Evolutionary conservation across 2,113 vertebrate species (phyloP).

Genomic region (Burhinus oedicnemus): DNA sequence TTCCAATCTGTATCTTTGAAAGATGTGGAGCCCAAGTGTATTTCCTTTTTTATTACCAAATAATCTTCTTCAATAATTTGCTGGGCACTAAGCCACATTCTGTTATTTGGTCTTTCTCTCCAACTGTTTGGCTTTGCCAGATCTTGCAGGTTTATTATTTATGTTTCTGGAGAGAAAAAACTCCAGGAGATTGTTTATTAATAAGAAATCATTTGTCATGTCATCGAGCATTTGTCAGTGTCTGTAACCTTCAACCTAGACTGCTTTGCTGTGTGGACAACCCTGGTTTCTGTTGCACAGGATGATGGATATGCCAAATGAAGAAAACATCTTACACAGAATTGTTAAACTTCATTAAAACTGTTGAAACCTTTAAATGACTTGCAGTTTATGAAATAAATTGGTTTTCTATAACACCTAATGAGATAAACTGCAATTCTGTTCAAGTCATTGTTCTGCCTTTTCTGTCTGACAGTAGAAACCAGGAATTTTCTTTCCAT

Average conservation of each 20-base stretch:
- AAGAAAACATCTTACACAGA: conserved; percentile 22
- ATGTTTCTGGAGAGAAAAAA: not conserved
- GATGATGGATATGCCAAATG: conserved; percentile 50
- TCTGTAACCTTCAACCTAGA: conserved; percentile 24
- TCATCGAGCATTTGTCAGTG: not conserved
- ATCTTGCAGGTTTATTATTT: not conserved
- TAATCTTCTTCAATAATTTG: conserved; percentile 11
- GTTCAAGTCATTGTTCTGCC: conserved; percentile 65
- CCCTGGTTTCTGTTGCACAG: not conserved
- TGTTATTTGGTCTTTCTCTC: not conserved
- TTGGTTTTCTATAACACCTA: conserved; percentile 73
- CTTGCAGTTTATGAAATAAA: conserved; percentile 70
- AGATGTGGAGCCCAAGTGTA: not conserved
- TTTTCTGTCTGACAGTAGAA: conserved; percentile 72
- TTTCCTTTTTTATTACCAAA: not conserved
- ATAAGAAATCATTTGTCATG: not conserved
- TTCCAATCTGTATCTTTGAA: not conserved
- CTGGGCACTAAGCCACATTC: not conserved
- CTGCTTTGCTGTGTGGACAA: conserved; percentile 22
- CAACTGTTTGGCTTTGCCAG: not conserved
- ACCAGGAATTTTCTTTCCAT: conserved; percentile 65
- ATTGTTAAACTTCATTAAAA: conserved; percentile 70
- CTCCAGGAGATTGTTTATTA: not conserved
- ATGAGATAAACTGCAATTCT: conserved; percentile 73
- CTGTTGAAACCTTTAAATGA: conserved; percentile 67